A percentile compares a stretch with the other conserved stretches of the same genome.
These are phyloP conservation scores for Drosophila sturtevanti DNA, from an alignment of 1,140 invertebrate genomes.

Conservation along the genomic window DNA sequence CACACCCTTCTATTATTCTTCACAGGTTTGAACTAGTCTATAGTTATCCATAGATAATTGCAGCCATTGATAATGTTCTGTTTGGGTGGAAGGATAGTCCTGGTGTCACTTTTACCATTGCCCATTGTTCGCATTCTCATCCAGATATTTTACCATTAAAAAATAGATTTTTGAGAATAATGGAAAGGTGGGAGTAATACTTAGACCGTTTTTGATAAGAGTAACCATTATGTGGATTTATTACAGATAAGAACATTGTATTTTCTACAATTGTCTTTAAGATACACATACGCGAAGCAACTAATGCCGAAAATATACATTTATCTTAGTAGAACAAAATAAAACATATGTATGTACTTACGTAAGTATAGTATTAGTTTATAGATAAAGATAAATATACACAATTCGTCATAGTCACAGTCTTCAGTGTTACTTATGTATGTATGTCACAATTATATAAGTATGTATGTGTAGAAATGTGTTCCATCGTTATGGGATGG, in stretches of 20 bases:
- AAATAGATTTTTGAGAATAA: not conserved
- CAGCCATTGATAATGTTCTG: too few species aligned
- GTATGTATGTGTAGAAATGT: conserved; percentile 8
- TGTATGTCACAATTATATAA: conserved; percentile 22
- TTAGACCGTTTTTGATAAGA: not conserved
- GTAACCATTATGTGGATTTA: conserved; percentile 16
- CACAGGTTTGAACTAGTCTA: too few species aligned
- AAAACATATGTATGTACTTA: conserved; percentile 11
- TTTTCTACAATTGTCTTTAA: conserved; percentile 14
- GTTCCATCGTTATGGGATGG: not conserved
- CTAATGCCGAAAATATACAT: conserved; percentile 13
- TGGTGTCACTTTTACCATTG: too few species aligned
- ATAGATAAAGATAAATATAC: conserved; percentile 25
- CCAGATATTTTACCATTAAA: too few species aligned
- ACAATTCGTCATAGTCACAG: conserved; percentile 25
- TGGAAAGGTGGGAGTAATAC: not conserved
- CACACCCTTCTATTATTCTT: too few species aligned
- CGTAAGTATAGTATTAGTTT: conserved; percentile 8
- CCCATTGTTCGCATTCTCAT: too few species aligned
- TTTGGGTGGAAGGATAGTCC: too few species aligned
- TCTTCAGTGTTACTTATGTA: conserved; percentile 24
- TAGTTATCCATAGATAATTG: too few species aligned
- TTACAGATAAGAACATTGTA: conserved; percentile 20
- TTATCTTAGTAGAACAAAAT: conserved; percentile 24
- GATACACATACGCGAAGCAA: conserved; percentile 12